Conservation (phyloP, 2,888 invertebrate species). For the Apoderus coryli region DNA sequence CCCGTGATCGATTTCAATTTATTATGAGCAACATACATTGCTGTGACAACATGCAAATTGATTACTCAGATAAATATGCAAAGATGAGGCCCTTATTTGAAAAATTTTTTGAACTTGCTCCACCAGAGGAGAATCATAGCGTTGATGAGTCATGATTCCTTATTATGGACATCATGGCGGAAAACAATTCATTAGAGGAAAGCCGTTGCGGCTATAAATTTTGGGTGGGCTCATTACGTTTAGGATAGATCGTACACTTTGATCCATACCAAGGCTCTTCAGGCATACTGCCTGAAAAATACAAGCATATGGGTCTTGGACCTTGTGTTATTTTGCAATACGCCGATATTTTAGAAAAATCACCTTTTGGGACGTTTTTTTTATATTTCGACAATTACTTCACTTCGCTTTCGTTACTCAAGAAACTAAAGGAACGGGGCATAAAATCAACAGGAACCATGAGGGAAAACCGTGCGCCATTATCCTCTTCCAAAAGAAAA, state of each 20-base stretch:
- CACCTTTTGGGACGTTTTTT: neutral
- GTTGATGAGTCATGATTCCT: constrained; percentile 2
- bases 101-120: constrained; percentile 8
- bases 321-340: neutral
- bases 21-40: constrained; percentile 11
- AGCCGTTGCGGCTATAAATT: constrained; percentile 1
- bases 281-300: constrained; percentile 3
- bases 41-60: constrained; percentile 8
- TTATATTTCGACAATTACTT: constrained; percentile 2
- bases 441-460: neutral
- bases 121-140: constrained; percentile 1
- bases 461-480: constrained; percentile 3
- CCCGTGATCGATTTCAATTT: constrained; percentile 8
- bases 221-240: neutral
- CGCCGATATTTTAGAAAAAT: constrained; percentile 2
- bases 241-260: no score
- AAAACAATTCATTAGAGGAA: neutral
- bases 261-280: no score
- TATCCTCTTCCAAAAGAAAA: neutral
- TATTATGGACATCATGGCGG: constrained; percentile 2
- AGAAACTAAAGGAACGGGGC: neutral
- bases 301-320: constrained; percentile 6
- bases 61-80: constrained; percentile 8
- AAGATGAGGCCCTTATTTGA: constrained; percentile 10
- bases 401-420: constrained; percentile 2